phyloP scores from a whole-genome alignment of 2,113 vertebrate species.

The Vombatus ursinus region DNA sequence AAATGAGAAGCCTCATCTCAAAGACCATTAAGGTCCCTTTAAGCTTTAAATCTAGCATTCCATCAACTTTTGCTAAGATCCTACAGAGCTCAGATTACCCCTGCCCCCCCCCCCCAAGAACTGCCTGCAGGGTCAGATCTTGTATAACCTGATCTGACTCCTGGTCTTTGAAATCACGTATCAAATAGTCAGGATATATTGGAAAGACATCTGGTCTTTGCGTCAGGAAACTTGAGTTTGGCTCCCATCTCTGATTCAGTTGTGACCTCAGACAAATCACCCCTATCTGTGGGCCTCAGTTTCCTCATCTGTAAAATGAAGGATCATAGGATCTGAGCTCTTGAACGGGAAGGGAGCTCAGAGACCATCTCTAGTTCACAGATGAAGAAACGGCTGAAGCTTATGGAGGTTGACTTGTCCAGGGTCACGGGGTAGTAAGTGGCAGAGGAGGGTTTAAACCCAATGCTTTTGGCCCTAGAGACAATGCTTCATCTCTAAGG shows the following conservation, averaged over 20 bases:
- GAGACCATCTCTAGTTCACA: not conserved
- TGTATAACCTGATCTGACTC: not conserved
- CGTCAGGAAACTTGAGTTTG: not conserved
- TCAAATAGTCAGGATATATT: not conserved
- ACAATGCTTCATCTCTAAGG: not conserved
- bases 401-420: not conserved
- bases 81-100: not conserved
- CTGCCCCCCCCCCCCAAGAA: not conserved
- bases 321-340: not conserved
- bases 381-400: not conserved
- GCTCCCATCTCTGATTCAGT: not conserved
- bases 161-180: not conserved
- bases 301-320: not conserved
- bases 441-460: not conserved
- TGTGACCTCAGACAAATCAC: not conserved
- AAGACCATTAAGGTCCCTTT: not conserved
- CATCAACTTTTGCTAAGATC: not conserved
- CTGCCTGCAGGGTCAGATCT: not conserved
- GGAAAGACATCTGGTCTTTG: not conserved
- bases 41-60: not conserved
- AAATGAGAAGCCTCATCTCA: not conserved
- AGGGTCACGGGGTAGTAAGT: not conserved
- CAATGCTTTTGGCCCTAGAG: not conserved
- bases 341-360: not conserved
- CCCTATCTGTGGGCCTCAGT: not conserved